Conservation (phyloP, 2,888 invertebrate species). For the Hylaea fasciaria region DNA sequence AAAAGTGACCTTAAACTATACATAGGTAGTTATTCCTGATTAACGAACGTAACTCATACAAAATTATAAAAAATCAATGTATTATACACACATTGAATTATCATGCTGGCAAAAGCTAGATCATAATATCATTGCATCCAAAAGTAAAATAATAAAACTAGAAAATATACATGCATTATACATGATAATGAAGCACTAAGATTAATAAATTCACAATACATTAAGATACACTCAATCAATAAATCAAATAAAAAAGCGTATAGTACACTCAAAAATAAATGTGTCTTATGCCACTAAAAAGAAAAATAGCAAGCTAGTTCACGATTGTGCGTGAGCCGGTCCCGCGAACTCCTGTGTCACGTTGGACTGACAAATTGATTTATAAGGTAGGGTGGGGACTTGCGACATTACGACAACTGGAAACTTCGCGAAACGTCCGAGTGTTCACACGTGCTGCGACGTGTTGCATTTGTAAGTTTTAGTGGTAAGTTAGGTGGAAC, state of each 20-base stretch:
- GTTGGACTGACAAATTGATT: constrained; percentile 80
- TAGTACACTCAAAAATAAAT: constrained; percentile 33
- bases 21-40: too few species aligned
- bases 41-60: too few species aligned
- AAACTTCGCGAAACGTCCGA: constrained; percentile 62
- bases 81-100: too few species aligned
- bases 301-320: constrained; percentile 31
- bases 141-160: constrained; percentile 18
- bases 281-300: too few species aligned
- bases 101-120: too few species aligned
- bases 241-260: constrained; percentile 39
- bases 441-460: constrained; percentile 50
- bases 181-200: constrained; percentile 28
- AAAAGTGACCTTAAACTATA: too few species aligned
- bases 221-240: constrained; percentile 41
- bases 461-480: constrained; percentile 25
- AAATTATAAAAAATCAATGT: too few species aligned
- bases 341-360: constrained; percentile 56
- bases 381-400: constrained; percentile 61
- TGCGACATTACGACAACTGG: constrained; percentile 56
- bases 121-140: constrained; percentile 2
- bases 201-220: constrained; percentile 35
- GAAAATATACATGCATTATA: constrained; percentile 24
- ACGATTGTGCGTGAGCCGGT: constrained; percentile 55
- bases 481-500: not conserved